phyloP scores from a whole-genome alignment of 1,140 invertebrate species.

The Aphis gossypii region DNA sequence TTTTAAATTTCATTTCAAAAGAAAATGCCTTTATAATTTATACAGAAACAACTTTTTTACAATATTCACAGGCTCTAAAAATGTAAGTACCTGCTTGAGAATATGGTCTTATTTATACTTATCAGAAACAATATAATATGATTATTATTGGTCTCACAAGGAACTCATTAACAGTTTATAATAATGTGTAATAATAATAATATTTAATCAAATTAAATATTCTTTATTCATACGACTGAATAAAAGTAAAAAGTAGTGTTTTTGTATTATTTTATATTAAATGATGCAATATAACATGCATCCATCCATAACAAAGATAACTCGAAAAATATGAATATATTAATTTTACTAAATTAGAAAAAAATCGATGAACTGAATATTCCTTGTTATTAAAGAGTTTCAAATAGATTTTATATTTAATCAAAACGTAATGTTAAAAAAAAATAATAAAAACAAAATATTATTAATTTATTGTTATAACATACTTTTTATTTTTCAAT shows the following conservation, averaged over 20 bases:
- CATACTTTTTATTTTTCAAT: neutral
- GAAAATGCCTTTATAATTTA: too few species aligned
- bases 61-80: too few species aligned
- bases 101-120: neutral
- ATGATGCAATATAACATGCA: neutral
- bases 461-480: neutral
- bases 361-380: neutral
- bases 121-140: neutral
- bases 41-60: too few species aligned
- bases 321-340: neutral
- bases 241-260: neutral
- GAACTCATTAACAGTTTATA: neutral
- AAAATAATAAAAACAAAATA: neutral
- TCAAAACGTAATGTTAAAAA: neutral
- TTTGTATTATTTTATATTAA: neutral
- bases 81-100: neutral
- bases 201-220: neutral
- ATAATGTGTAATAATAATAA: too few species aligned
- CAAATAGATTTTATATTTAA: neutral
- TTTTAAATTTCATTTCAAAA: too few species aligned
- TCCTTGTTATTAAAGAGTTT: neutral
- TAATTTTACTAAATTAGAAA: neutral
- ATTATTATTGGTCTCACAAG: neutral
- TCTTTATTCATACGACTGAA: neutral
- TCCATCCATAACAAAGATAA: too few species aligned